Evolutionary conservation across 2,113 vertebrate genomes (phyloP).

Genomic region (Cottus gobio): DNA sequence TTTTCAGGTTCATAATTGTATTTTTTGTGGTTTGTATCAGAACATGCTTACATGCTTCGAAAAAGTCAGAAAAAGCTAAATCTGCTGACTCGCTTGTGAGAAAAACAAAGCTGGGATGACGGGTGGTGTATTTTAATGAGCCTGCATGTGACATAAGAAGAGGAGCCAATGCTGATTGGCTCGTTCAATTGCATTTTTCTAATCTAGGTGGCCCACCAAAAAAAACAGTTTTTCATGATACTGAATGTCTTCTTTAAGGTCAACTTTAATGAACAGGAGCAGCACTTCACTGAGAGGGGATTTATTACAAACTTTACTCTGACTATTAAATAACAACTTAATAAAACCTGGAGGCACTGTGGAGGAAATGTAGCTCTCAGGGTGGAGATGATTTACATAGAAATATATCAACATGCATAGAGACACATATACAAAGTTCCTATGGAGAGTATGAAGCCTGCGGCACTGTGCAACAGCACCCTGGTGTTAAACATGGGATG

Average conservation of each 20-base stretch:
- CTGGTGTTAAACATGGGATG: background rate
- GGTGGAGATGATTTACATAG: slow-evolving; percentile 3
- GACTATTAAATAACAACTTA: background rate
- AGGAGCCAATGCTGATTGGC: too few species aligned
- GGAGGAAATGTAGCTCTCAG: background rate
- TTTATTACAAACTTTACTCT: background rate
- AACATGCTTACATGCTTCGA: too few species aligned
- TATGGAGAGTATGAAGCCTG: slow-evolving; percentile 3
- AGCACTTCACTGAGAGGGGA: slow-evolving; percentile 1
- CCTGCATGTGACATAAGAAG: background rate
- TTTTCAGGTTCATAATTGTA: background rate
- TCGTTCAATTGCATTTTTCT: background rate
- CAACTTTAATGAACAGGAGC: slow-evolving; percentile 1
- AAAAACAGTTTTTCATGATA: background rate
- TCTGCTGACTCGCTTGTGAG: too few species aligned
- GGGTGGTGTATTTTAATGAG: background rate
- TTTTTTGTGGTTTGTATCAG: too few species aligned
- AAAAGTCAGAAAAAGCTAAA: background rate
- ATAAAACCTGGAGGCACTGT: slow-evolving; percentile 2
- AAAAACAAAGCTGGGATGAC: background rate
- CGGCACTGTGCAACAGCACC: slow-evolving; percentile 20
- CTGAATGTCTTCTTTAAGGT: background rate
- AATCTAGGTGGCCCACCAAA: background rate
- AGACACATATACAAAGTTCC: slow-evolving; percentile 6
- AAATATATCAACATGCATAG: slow-evolving; percentile 14